Percentiles rank a stretch among this genome's conserved stretches.
Evolutionary conservation across 1,140 invertebrate species (phyloP).

Genomic region (Lordiphosa collinella): DNA sequence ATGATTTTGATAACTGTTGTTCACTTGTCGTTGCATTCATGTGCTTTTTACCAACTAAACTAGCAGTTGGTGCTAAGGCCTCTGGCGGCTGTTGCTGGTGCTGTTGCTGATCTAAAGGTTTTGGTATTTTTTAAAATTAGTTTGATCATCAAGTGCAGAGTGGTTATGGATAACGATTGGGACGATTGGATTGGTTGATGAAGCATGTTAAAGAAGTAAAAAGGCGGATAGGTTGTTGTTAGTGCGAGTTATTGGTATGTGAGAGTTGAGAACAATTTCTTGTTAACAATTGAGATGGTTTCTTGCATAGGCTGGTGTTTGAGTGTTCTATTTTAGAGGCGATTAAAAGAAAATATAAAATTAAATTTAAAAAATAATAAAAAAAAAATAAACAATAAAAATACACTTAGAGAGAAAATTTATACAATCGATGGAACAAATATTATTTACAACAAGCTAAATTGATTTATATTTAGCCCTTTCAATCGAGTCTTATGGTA

Average conservation of each 20-base stretch:
- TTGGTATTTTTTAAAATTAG: slow-evolving; percentile 40
- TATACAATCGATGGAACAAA: background rate
- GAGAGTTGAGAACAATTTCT: slow-evolving; percentile 12
- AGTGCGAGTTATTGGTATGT: slow-evolving; percentile 10
- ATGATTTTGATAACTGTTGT: slow-evolving; percentile 71
- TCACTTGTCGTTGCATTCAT: slow-evolving; percentile 70
- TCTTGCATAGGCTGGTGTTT: slow-evolving; percentile 59
- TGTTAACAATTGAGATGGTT: slow-evolving; percentile 11
- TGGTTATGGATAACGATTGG: slow-evolving; percentile 31
- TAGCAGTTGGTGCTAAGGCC: slow-evolving; percentile 53
- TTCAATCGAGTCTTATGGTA: too few relatives aligned
- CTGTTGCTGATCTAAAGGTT: slow-evolving; percentile 65
- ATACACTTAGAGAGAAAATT: slow-evolving; percentile 13
- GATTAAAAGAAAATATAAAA: slow-evolving; percentile 21
- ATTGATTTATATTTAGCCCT: too few relatives aligned
- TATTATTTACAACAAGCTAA: background rate
- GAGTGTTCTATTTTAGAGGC: slow-evolving; percentile 46
- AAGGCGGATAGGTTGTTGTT: slow-evolving; percentile 15
- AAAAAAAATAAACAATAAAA: slow-evolving; percentile 3
- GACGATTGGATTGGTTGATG: slow-evolving; percentile 1
- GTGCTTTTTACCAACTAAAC: slow-evolving; percentile 44
- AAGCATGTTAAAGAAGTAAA: slow-evolving; percentile 19
- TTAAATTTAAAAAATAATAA: slow-evolving; percentile 12
- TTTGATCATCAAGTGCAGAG: slow-evolving; percentile 35
- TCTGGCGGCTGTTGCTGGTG: slow-evolving; percentile 40